phyloP scores from a whole-genome alignment of 1,140 invertebrate species.

The Tribolium madens region DNA sequence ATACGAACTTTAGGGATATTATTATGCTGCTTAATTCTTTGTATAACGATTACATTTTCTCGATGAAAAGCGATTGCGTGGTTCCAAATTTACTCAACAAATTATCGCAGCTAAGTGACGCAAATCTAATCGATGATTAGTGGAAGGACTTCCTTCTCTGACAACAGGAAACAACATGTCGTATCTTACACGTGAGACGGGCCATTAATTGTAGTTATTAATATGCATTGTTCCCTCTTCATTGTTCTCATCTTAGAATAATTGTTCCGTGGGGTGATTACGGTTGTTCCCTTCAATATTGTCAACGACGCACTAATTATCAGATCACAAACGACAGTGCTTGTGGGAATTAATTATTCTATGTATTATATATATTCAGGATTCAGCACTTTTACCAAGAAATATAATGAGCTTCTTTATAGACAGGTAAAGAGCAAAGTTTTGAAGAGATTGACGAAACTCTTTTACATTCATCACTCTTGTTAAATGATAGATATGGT shows the following conservation, averaged over 20 bases:
- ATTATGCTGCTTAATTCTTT: constrained; percentile 20
- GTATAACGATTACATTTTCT: constrained; percentile 12
- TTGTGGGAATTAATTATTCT: constrained; percentile 24
- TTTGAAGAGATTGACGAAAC: not conserved
- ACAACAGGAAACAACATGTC: not conserved
- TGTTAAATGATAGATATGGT: not conserved
- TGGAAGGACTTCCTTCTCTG: not conserved
- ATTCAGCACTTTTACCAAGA: not conserved
- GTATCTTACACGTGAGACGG: not conserved
- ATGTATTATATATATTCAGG: constrained; percentile 2
- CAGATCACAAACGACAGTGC: constrained; percentile 31
- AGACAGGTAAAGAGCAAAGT: not conserved
- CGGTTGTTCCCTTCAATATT: constrained; percentile 35
- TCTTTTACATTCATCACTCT: not conserved
- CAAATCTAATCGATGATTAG: not conserved
- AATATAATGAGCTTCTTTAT: not conserved
- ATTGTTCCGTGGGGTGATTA: constrained; percentile 37
- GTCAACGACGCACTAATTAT: constrained; percentile 37
- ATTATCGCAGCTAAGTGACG: not conserved
- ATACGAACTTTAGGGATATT: constrained; percentile 19
- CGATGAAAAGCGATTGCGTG: constrained; percentile 27
- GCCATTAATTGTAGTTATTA: constrained; percentile 29
- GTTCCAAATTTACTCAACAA: constrained; percentile 7
- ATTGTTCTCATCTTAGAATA: constrained; percentile 19
- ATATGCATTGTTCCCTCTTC: constrained; percentile 29